Percentiles rank a stretch among this genome's conserved stretches.
These are phyloP conservation scores for Papilio elwesi DNA, from an alignment of 2,888 invertebrate species.

Conservation along the genomic window DNA sequence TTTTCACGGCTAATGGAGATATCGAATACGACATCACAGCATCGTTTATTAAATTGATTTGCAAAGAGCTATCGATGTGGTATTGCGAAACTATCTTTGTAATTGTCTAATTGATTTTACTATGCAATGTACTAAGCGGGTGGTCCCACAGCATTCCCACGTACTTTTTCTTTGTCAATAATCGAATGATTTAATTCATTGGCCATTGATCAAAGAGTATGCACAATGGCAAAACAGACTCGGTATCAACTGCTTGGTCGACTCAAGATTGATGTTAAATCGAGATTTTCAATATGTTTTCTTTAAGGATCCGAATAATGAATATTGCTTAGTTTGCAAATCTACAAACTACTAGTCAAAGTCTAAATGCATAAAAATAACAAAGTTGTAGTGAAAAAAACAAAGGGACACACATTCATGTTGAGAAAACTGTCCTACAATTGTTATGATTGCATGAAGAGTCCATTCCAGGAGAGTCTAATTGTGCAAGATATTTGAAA, in stretches of 20 bases:
- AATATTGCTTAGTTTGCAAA: too few relatives aligned
- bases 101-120: constrained; percentile 25
- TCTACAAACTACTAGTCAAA: too few relatives aligned
- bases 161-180: not conserved
- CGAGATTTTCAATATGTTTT: too few relatives aligned
- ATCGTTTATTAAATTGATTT: constrained; percentile 21
- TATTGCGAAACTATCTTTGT: constrained; percentile 31
- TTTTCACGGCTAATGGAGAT: not conserved
- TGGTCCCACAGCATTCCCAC: too few relatives aligned
- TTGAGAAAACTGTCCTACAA: too few relatives aligned
- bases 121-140: too few relatives aligned
- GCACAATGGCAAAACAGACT: not conserved
- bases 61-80: constrained; percentile 13
- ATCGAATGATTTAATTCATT: constrained; percentile 10
- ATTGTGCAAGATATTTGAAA: not conserved
- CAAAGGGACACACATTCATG: too few relatives aligned
- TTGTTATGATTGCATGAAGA: too few relatives aligned
- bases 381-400: too few relatives aligned
- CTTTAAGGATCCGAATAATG: too few relatives aligned
- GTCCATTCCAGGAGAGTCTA: too few relatives aligned
- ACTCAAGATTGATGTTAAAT: not conserved
- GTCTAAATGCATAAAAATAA: too few relatives aligned
- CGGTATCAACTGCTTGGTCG: not conserved
- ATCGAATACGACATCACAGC: not conserved
- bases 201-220: constrained; percentile 24